A percentile compares a stretch with the other conserved stretches of the same genome.
Conservation (phyloP, 2,113 vertebrate genomes). For the Rhabdornis inornatus region DNA sequence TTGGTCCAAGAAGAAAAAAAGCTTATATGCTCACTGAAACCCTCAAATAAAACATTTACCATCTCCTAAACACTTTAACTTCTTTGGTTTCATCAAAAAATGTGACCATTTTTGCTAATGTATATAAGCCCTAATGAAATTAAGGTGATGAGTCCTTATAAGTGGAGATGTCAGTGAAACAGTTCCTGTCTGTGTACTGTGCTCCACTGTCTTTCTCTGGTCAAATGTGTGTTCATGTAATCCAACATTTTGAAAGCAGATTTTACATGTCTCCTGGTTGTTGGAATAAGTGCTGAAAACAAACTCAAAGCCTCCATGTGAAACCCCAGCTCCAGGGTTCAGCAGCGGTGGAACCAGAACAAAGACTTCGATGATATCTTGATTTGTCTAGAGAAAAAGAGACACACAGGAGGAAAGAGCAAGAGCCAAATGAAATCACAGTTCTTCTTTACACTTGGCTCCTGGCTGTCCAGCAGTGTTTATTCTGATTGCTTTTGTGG, state of each 20-base stretch:
- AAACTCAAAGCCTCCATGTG: neutral
- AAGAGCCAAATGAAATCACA: neutral
- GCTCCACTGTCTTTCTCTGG: neutral
- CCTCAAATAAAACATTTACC: neutral
- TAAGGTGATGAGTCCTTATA: neutral
- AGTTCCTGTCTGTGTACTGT: neutral
- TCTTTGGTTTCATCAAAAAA: neutral
- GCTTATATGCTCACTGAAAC: fast-evolving
- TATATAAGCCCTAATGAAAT: neutral
- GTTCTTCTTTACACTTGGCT: neutral
- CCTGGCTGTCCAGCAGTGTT: neutral
- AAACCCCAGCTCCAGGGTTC: neutral
- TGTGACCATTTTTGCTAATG: neutral
- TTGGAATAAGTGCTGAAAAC: neutral
- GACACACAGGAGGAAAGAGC: neutral
- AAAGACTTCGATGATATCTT: neutral
- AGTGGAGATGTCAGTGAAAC: neutral
- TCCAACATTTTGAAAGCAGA: neutral
- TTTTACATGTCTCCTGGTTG: fast-evolving
- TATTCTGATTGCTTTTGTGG: neutral
- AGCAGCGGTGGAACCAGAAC: neutral
- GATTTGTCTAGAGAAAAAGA: neutral
- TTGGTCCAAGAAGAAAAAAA: neutral
- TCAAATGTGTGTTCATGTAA: neutral
- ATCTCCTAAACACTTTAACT: neutral